Base-by-base conservation (phyloP, 2,888 invertebrate genomes). In the Rotaria magnacalcarata region DNA sequence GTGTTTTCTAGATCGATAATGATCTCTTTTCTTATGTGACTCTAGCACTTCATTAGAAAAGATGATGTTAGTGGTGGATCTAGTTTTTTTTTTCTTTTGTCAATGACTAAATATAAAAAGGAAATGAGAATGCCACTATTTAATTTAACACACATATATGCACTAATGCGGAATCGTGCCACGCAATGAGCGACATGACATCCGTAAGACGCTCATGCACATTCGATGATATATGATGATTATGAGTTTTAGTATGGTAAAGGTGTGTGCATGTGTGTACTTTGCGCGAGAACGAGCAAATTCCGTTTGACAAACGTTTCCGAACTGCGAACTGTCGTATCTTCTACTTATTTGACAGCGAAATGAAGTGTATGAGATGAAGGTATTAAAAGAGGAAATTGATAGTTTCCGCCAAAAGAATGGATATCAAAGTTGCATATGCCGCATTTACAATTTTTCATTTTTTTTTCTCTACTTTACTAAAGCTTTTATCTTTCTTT, bases 291-390 rank as follows among this genome's bases (percentile, higher is more conserved):
- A 67, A 41, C 34, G 67, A 67, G 34, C 34, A 80, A 47, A 80
- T 47, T 80, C 80, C 11, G 47, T 47, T 34, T 80, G 80, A 80
- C 80, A 80, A 80, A 47, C 47, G 47, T 47, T 80, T 80, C 80
- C 80, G 43, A 43, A n/a, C n/a, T 10, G 14, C 4, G 19, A n/a
- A 47, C 47, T 47, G 8, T n/a, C 47, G 8, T 80, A 80, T n/a
- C 47, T 47, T 80, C 80, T 47, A 67, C 34, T 80, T 80, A 80
- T 80, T 80, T 80, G 80, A 80, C 47, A 80, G 47, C 47, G 47
- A 80, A 80, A 80, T 80, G 47, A 67, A 67, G 67, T 67, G 67
- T 67, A 67, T 67, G 14, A 67, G 19, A 67, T 67, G 19, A 67
- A 67, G 67, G 67, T 67, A 34, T 67, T 34, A 27, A 34, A 27